phyloP scores from a whole-genome alignment of 2,113 vertebrate species.

The Scartelaos histophorus region DNA sequence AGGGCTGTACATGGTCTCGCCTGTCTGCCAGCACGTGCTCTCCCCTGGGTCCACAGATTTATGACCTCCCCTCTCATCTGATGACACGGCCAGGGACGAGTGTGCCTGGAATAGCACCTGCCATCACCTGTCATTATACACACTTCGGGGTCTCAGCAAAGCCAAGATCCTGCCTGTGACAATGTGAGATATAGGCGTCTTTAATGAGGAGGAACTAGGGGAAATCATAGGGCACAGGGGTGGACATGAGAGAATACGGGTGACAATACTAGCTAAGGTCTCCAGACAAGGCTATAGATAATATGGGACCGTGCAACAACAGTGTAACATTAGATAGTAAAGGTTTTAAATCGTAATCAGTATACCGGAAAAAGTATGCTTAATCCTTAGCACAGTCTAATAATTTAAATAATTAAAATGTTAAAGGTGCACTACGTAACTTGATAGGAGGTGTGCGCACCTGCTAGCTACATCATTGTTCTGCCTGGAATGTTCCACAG shows the following conservation, averaged over 20 bases:
- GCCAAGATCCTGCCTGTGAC: slow-evolving; percentile 33
- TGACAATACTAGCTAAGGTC: not conserved
- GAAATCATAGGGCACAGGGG: slow-evolving; percentile 11
- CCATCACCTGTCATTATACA: slow-evolving; percentile 47
- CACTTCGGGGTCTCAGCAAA: slow-evolving; percentile 30
- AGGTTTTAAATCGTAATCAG: not conserved
- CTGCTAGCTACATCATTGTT: too few relatives aligned
- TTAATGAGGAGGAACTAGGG: slow-evolving; percentile 36
- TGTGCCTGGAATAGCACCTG: slow-evolving; percentile 54
- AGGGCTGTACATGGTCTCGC: slow-evolving; percentile 16
- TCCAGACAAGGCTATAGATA: not conserved
- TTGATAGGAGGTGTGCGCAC: too few relatives aligned
- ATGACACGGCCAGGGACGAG: slow-evolving; percentile 30
- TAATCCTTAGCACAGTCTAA: not conserved
- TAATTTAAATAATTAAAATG: too few relatives aligned
- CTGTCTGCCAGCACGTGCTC: slow-evolving; percentile 18
- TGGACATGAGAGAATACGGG: not conserved
- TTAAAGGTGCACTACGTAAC: too few relatives aligned
- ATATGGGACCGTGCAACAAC: not conserved
- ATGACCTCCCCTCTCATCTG: slow-evolving; percentile 46
- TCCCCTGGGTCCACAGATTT: slow-evolving; percentile 29
- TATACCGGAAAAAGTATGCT: not conserved
- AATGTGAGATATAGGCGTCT: slow-evolving; percentile 33
- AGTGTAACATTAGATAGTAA: not conserved
- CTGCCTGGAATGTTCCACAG: too few relatives aligned